Base-by-base conservation (phyloP, 2,113 vertebrate genomes). In the Hylia prasina region DNA sequence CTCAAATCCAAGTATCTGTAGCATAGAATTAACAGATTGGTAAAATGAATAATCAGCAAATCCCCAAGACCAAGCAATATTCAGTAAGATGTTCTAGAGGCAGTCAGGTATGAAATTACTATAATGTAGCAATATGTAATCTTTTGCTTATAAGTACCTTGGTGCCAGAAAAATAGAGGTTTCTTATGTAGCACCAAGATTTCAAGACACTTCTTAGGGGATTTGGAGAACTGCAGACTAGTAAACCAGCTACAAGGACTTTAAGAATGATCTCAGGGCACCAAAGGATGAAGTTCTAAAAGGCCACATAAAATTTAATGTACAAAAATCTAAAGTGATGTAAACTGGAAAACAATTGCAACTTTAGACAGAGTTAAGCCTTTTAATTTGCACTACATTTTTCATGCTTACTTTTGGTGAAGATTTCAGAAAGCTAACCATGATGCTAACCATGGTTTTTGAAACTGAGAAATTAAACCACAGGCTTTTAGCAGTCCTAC, bases 101-200 rank as follows among this genome's bases (percentile, higher is more conserved):
- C 76, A 87, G 50, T 65, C 91, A 91, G 47, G 80, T 94, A 89
- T 93, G 83, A 96, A 94, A 93, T 91, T 61, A 63, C 64, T 91
- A 20, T 73, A 83, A 93, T 19, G 6, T 69, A 24, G 23, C 39
- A 57, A 77, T 81, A 53, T 23, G 33, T 30, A 70, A 72, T 82
- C 72, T 94, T 86, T 89, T 91, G 64, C 68, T 92, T 94, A 7
- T 65, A 91, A 87, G 45, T 66, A 73, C 42, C 50, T 78, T 27
- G 30, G 76, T 70, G 58, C 14, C 50, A 83, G 50, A 73, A 95
- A 95, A 90, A 75, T 23, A 66, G 80, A 83, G 33, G 51, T 73
- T 47, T 21, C 33, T 91, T 75, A 61, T 35, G 31, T 9, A 76
- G 54, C 7, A 88, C 18, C 39, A 70, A 70, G 39, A 70, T 83